A percentile compares a stretch with the other conserved stretches of the same genome.
Conservation (phyloP, 2,113 vertebrate species). For the Columba livia region DNA sequence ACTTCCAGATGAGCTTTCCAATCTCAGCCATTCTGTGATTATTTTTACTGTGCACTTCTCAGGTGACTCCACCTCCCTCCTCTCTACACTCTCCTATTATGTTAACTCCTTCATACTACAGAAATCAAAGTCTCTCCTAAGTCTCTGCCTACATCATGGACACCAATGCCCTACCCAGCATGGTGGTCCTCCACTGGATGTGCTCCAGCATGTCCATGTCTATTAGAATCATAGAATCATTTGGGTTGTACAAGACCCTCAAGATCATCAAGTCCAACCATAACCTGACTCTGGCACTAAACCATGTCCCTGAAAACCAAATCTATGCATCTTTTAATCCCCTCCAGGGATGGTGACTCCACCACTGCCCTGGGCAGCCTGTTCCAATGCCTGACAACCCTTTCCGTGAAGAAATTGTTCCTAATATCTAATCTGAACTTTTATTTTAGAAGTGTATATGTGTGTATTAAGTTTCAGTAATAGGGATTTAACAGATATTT, state of each 20-base stretch:
- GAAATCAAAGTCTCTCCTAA: background rate
- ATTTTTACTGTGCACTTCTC: background rate
- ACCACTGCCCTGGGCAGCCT: too few species aligned
- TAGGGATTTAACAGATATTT: background rate
- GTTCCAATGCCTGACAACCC: too few species aligned
- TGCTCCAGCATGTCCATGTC: background rate
- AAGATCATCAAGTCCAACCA: too few species aligned
- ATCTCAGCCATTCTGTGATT: background rate
- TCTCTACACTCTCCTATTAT: background rate
- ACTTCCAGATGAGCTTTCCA: background rate
- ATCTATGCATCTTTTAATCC: too few species aligned
- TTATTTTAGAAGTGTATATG: background rate
- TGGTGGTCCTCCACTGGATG: background rate
- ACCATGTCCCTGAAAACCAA: too few species aligned
- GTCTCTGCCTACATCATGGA: rapidly evolving
- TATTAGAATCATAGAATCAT: too few species aligned
- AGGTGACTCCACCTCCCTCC: background rate
- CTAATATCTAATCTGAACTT: too few species aligned
- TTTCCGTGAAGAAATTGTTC: too few species aligned
- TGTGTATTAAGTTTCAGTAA: background rate
- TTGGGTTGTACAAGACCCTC: too few species aligned
- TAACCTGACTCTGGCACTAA: too few species aligned
- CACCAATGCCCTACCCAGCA: background rate
- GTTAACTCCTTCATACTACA: background rate
- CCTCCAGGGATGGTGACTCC: too few species aligned